Evolutionary conservation across 2,113 vertebrate genomes (phyloP).

Genomic region (Periophthalmodon schlosseri): DNA sequence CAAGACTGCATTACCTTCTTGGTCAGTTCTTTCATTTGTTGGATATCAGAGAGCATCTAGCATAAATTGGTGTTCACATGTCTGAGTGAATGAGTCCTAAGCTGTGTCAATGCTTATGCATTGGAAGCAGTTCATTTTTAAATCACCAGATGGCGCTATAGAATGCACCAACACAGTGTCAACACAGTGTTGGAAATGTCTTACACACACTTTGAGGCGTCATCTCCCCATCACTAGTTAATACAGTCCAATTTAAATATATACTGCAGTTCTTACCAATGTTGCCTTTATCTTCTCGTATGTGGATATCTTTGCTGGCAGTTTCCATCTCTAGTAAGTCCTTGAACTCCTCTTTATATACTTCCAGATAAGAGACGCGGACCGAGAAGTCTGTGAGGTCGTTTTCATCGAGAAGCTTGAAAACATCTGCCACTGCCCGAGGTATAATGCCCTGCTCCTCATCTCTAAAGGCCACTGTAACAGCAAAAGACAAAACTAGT

Average conservation of each 20-base stretch:
- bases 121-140: too few species aligned
- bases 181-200: too few species aligned
- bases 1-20: too few species aligned
- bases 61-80: too few species aligned
- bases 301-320: constrained; percentile 92
- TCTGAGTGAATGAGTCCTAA: too few species aligned
- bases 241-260: background rate
- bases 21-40: too few species aligned
- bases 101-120: too few species aligned
- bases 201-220: too few species aligned
- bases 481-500: background rate
- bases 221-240: too few species aligned
- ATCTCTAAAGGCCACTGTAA: constrained; percentile 87
- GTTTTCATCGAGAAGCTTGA: constrained; percentile 95
- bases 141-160: too few species aligned
- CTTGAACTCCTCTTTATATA: constrained; percentile 96
- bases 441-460: constrained; percentile 96
- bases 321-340: constrained; percentile 95
- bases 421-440: constrained; percentile 90
- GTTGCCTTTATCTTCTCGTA: constrained; percentile 94
- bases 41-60: too few species aligned
- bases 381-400: constrained; percentile 90
- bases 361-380: constrained; percentile 93
- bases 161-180: too few species aligned
- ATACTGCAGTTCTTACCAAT: constrained; percentile 78